phyloP scores from a whole-genome alignment of 1,140 invertebrate species.

The Macrosteles quadrilineatus region DNA sequence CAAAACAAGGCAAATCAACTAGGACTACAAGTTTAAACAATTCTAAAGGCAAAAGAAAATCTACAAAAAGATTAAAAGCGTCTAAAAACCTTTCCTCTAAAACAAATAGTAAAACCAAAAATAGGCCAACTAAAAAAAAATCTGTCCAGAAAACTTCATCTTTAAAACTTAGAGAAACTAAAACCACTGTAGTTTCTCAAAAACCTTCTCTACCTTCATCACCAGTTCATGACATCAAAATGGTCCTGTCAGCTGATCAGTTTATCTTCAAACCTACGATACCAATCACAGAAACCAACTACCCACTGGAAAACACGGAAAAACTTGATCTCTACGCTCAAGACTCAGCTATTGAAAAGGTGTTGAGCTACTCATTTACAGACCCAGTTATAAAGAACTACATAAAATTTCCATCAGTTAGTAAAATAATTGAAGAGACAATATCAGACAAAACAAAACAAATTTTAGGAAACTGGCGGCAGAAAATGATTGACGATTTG shows the following conservation, averaged over 20 bases:
- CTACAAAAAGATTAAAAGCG: too few species aligned
- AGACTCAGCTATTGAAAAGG: neutral
- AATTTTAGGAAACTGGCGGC: constrained; percentile 13
- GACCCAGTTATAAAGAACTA: neutral
- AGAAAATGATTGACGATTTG: constrained; percentile 15
- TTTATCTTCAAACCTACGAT: neutral
- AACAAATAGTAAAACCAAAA: too few species aligned
- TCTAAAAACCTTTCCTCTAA: too few species aligned
- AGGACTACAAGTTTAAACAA: too few species aligned
- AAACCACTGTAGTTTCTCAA: too few species aligned
- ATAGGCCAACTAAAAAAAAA: too few species aligned
- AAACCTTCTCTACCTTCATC: too few species aligned
- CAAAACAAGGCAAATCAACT: too few species aligned
- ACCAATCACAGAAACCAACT: neutral
- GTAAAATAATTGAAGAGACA: constrained; percentile 24
- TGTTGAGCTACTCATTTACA: neutral
- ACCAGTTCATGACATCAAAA: too few species aligned
- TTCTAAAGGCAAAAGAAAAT: too few species aligned
- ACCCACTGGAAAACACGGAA: neutral
- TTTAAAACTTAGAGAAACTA: too few species aligned
- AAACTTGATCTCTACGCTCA: neutral
- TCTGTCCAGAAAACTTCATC: too few species aligned
- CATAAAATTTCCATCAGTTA: constrained; percentile 20
- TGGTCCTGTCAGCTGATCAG: neutral
- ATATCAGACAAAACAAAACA: neutral